Evolutionary conservation across 2,113 vertebrate species (phyloP), one percentile per base, ranked within the genome.

Genomic region (Lethenteron reissneri): DNA sequence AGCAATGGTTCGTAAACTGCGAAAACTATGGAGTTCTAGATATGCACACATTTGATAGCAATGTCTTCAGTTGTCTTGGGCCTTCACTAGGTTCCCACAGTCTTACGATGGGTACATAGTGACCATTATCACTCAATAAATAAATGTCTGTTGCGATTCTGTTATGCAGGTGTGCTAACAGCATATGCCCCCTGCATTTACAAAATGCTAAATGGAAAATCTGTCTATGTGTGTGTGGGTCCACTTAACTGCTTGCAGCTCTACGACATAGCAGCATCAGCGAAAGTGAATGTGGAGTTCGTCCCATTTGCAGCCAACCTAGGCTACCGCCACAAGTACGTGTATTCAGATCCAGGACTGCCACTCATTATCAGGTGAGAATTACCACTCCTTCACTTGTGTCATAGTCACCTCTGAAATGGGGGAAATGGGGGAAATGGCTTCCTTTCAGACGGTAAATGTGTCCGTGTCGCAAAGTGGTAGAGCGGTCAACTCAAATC

Each of bases 271-370:
- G 64, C 64, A 68, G 60, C 25, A 25, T 68, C 64, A 11, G 64
- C 64, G 10, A n/a, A 11, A 68, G n/a, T 10, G n/a, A 68, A 68
- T 11, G 10, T 68, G 64, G 25, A 68, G 64, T 68, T 68, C 11
- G 64, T 68, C n/a, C 10, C 64, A 68, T 68, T 68, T 25, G n/a
- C 64, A n/a, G 64, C 64, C n/a, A 68, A 25, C 64, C 64, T 68
- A 10, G 64, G 64, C 25, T 68, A 68, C 64, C 64, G 64, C 64
- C 64, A 68, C 64, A 68, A 68, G 64, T 68, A 17, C 10, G 25
- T 68, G 25, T 68, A 68, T 25, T 17, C n/a, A 25, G 64, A 68
- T 25, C 64, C 64, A n/a, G 11, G 25, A 17, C 64, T 68, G n/a
- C 25, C 25, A n/a, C 64, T 17, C 64, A 68, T 68, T 68, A n/a